Percentiles rank a stretch among this genome's conserved stretches.
phyloP scores from a whole-genome alignment of 2,797 vertebrate genomes.

The Synanceia verrucosa region DNA sequence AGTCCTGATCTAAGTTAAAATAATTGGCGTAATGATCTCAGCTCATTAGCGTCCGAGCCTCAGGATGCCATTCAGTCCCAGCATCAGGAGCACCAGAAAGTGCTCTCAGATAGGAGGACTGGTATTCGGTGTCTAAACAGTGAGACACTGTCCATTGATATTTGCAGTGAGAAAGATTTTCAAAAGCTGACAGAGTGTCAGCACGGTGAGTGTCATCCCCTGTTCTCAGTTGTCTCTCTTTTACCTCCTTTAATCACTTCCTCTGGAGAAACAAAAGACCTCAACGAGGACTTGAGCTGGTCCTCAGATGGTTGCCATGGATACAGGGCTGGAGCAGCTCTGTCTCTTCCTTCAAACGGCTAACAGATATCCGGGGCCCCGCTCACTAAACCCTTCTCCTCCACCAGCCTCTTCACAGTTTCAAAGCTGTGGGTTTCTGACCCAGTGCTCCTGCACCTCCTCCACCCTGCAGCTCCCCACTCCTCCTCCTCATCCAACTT shows the following conservation, averaged over 20 bases:
- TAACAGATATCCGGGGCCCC: constrained; percentile 51
- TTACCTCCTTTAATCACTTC: constrained; percentile 72
- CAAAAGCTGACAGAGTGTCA: constrained; percentile 58
- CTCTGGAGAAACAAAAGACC: constrained; percentile 69
- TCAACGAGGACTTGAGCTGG: constrained; percentile 64
- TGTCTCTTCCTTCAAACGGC: constrained; percentile 55
- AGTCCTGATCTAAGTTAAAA: constrained; percentile 76
- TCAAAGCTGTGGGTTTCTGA: constrained; percentile 56
- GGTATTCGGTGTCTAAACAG: constrained; percentile 53
- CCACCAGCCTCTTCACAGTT: constrained; percentile 51
- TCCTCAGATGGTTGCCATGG: constrained; percentile 79
- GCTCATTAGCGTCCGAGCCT: constrained; percentile 73
- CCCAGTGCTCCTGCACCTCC: constrained; percentile 47
- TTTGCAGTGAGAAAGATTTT: constrained; percentile 55
- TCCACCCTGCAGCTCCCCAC: constrained; percentile 26
- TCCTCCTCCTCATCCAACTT: constrained; percentile 6
- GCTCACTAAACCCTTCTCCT: constrained; percentile 45
- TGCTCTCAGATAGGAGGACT: constrained; percentile 48
- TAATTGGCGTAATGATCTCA: constrained; percentile 82
- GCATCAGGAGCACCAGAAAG: constrained; percentile 59
- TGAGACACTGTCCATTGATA: constrained; percentile 58
- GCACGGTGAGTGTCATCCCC: constrained; percentile 36
- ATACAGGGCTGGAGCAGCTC: constrained; percentile 67
- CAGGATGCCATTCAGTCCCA: constrained; percentile 61
- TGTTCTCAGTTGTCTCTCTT: constrained; percentile 56